These are phyloP conservation scores for Lordiphosa mommai DNA, from an alignment of 1,140 invertebrate genomes.

Conservation along the genomic window DNA sequence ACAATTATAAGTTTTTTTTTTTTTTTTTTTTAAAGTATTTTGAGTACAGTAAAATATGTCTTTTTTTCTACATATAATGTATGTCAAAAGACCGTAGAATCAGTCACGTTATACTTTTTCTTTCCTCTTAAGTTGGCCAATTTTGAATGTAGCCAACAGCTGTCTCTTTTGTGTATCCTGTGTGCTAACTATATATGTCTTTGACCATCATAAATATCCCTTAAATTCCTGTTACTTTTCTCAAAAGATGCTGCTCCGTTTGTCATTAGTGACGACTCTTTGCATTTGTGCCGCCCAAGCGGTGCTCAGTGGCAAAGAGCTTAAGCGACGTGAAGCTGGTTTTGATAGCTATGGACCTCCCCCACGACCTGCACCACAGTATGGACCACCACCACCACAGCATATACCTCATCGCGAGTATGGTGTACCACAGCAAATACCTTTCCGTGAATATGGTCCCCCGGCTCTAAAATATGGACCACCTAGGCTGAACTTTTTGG, in stretches of 20 bases:
- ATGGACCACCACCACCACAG: constrained; percentile 78
- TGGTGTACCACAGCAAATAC: constrained; percentile 72
- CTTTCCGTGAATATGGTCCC: constrained; percentile 68
- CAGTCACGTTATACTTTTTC: too few relatives aligned
- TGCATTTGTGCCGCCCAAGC: constrained; percentile 43
- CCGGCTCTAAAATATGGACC: constrained; percentile 70
- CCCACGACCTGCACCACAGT: constrained; percentile 71
- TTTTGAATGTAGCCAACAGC: too few relatives aligned
- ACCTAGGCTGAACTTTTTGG: constrained; percentile 65
- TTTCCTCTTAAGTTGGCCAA: too few relatives aligned
- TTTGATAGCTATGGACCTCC: constrained; percentile 58
- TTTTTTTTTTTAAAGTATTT: too few relatives aligned
- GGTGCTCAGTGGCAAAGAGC: constrained; percentile 52
- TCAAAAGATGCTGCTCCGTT: constrained; percentile 51
- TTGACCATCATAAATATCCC: too few relatives aligned
- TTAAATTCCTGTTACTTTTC: too few relatives aligned
- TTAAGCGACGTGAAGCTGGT: constrained; percentile 48
- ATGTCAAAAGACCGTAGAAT: too few relatives aligned
- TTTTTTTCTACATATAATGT: too few relatives aligned
- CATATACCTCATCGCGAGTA: constrained; percentile 78
- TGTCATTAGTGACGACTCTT: constrained; percentile 28
- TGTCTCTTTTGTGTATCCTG: too few relatives aligned
- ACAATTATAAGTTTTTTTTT: too few relatives aligned
- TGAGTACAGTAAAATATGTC: too few relatives aligned
- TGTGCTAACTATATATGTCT: too few relatives aligned